Percentiles rank a stretch among this genome's conserved stretches.
phyloP scores from a whole-genome alignment of 1,140 invertebrate species.

The Drosophila guanche region DNA sequence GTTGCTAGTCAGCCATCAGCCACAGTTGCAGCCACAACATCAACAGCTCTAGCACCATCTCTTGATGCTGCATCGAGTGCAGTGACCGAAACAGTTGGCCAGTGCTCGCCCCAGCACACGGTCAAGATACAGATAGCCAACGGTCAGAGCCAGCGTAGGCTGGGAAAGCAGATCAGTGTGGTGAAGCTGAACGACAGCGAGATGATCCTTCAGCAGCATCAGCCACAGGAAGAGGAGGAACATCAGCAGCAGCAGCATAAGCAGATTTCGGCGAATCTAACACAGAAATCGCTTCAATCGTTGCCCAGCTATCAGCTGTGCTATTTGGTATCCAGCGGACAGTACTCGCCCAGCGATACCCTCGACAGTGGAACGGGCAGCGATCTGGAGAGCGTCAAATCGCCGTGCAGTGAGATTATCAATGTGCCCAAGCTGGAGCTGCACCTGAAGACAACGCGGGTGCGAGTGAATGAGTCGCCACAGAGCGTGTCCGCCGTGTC shows the following conservation, averaged over 20 bases:
- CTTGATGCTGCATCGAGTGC: constrained; percentile 38
- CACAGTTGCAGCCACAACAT: constrained; percentile 28
- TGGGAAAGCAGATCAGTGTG: constrained; percentile 70
- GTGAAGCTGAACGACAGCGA: constrained; percentile 65
- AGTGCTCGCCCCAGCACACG: constrained; percentile 53
- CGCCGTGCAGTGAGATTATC: constrained; percentile 31
- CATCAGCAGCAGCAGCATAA: constrained; percentile 49
- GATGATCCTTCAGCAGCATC: constrained; percentile 37
- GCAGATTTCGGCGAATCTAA: constrained; percentile 6
- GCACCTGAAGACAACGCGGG: constrained; percentile 81
- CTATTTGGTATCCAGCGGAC: constrained; percentile 89
- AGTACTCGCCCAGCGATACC: constrained; percentile 91
- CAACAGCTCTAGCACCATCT: constrained; percentile 28
- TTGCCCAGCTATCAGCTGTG: constrained; percentile 83
- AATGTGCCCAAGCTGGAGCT: constrained; percentile 83
- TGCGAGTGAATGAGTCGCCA: constrained; percentile 86
- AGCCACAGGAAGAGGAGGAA: constrained; percentile 37
- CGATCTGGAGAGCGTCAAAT: constrained; percentile 86
- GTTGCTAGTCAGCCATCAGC: constrained; percentile 42
- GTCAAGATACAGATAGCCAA: constrained; percentile 80
- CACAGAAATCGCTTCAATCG: not conserved
- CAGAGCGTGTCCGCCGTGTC: too few relatives aligned
- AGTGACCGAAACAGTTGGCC: constrained; percentile 61
- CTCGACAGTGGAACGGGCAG: constrained; percentile 92
- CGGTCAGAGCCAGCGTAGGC: constrained; percentile 35